Base-by-base conservation (phyloP, 2,113 vertebrate species). In the Lepus europaeus region DNA sequence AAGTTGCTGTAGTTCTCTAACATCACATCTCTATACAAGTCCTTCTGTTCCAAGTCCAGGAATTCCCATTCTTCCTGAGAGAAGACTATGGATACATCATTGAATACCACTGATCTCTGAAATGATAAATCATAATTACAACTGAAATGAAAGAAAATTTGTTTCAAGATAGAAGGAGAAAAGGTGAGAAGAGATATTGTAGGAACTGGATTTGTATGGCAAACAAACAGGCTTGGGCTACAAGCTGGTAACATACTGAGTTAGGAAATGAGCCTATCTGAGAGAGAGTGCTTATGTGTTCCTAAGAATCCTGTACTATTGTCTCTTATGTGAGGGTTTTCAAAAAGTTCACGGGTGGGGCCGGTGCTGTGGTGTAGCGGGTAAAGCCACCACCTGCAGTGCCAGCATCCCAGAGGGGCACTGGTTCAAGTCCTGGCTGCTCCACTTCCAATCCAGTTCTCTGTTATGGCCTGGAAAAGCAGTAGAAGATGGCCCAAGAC, bases 21-120 rank as follows among this genome's bases (percentile, higher is more conserved):
- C 96, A 97, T 97, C 49, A 97, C 96, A 79, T 97, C 93, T 90
- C 72, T 95, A 33, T 97, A 97, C 68, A 97, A 80, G 33, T 94
- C 77, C 25, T 36, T 97, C 77, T 97, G 95, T 64, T 92, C 91
- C 72, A 92, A 63, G 61, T 97, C 86, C 72, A 97, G 89, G 66
- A 51, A 96, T 29, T 94, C 93, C 96, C 96, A 97, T 22, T 97
- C 96, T 70, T 97, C 95, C 22, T 74, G 95, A 90, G 96, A 96
- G 86, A 97, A 97, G 59, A 83, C 93, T 84, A 97, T 92, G 66
- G 85, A 96, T 31, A 97, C 59, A 31, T 97, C 96, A 92, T 31
- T 97, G 91, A 97, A 97, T 82, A 96, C 83, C 93, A 97, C 66
- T 64, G 95, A 89, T 70, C 19, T 66, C 96, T 97, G 91, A 95